Evolutionary conservation across 2,888 invertebrate genomes (phyloP).

Genomic region (Lamellibrachia columna): DNA sequence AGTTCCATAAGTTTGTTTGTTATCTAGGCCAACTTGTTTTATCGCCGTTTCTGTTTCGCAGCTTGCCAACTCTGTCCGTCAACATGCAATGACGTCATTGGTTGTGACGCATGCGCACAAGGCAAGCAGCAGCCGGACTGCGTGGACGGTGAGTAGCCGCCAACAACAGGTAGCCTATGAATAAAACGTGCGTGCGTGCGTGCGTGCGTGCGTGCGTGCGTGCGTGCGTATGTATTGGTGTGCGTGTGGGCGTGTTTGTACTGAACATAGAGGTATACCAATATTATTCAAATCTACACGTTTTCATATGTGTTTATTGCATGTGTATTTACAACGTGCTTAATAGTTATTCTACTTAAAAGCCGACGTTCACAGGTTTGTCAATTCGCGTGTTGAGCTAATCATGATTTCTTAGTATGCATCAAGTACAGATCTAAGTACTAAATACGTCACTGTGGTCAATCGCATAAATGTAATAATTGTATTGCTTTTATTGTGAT

Average conservation of each 20-base stretch:
- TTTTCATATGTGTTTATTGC: too few species aligned
- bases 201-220: background rate
- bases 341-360: too few species aligned
- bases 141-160: background rate
- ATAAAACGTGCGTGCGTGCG: background rate
- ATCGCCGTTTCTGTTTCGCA: background rate
- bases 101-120: background rate
- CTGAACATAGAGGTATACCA: too few species aligned
- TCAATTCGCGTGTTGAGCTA: too few species aligned
- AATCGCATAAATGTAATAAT: too few species aligned
- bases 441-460: too few species aligned
- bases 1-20: background rate
- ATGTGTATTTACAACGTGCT: too few species aligned
- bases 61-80: background rate
- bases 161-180: background rate
- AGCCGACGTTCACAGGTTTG: too few species aligned
- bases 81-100: background rate
- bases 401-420: too few species aligned
- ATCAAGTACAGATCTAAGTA: too few species aligned
- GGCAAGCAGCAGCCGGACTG: background rate
- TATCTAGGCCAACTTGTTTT: background rate
- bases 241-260: background rate
- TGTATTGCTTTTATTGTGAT: too few species aligned
- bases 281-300: too few species aligned
- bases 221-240: background rate